Evolutionary conservation across 2,888 invertebrate genomes (phyloP).

Genomic region (Acronicta aceris): DNA sequence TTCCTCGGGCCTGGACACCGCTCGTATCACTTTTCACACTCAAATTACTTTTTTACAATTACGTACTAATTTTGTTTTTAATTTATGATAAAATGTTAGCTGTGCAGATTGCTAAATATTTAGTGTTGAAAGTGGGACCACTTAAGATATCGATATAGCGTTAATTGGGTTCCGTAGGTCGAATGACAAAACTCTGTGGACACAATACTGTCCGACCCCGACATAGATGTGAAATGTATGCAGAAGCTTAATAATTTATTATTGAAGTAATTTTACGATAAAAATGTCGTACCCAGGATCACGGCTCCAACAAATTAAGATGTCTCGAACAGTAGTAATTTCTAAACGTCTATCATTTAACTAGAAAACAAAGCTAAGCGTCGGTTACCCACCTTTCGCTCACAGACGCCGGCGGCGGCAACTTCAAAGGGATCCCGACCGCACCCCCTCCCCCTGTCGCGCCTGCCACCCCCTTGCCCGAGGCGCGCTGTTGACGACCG

Average conservation of each 20-base stretch:
- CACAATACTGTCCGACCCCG: no score
- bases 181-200: no score
- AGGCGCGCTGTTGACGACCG: conserved; percentile 71
- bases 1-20: conserved; percentile 60
- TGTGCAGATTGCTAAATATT: no score
- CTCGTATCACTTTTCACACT: conserved; percentile 63
- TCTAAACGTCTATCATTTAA: conserved; percentile 81
- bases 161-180: no score
- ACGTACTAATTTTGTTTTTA: neutral
- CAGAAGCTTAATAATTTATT: conserved; percentile 4
- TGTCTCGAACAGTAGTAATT: conserved; percentile 76
- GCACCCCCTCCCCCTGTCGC: conserved; percentile 65
- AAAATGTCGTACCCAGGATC: conserved; percentile 58
- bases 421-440: conserved; percentile 85
- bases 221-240: no score
- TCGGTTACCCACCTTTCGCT: conserved; percentile 84
- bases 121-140: no score
- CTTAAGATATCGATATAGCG: no score
- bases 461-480: conserved; percentile 58
- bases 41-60: conserved; percentile 62
- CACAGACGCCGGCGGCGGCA: conserved; percentile 82
- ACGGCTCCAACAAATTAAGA: conserved; percentile 53
- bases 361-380: conserved; percentile 87
- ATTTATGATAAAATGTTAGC: no score
- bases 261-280: conserved; percentile 21